phyloP scores from a whole-genome alignment of 1,140 invertebrate genomes.

The Thaumetopoea pityocampa region DNA sequence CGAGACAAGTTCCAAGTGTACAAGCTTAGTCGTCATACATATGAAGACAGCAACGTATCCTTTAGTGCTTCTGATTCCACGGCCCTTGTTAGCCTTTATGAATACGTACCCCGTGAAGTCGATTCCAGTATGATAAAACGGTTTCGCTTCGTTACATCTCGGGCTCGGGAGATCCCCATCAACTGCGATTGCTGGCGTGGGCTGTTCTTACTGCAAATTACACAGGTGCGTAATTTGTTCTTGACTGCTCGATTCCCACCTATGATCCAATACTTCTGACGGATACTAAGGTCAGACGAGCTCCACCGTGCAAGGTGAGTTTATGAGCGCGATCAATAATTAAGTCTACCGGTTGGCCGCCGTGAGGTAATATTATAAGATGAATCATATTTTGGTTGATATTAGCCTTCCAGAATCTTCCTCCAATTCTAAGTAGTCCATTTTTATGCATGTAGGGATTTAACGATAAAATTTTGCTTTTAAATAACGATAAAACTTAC shows the following conservation, averaged over 20 bases:
- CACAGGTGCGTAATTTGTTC: slow-evolving; percentile 12
- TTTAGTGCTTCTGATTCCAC: slow-evolving; percentile 31
- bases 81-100: slow-evolving; percentile 23
- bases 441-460: slow-evolving; percentile 6
- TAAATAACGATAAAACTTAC: too few relatives aligned
- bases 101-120: slow-evolving; percentile 40
- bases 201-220: slow-evolving; percentile 17
- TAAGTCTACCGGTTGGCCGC: slow-evolving; percentile 9
- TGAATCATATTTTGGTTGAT: slow-evolving; percentile 10
- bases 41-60: slow-evolving; percentile 53
- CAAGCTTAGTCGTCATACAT: slow-evolving; percentile 45
- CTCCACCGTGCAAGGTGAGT: slow-evolving; percentile 16
- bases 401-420: slow-evolving; percentile 3
- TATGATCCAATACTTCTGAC: slow-evolving; percentile 33
- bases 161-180: slow-evolving; percentile 38
- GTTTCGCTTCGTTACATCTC: slow-evolving; percentile 8
- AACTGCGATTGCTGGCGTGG: slow-evolving; percentile 17
- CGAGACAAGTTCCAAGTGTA: slow-evolving; percentile 60
- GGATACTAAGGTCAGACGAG: slow-evolving; percentile 14
- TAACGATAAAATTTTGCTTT: slow-evolving; percentile 5
- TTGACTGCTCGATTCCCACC: slow-evolving; percentile 9
- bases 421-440: not conserved
- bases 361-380: slow-evolving; percentile 11
- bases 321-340: slow-evolving; percentile 16
- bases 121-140: slow-evolving; percentile 33